A percentile compares a stretch with the other conserved stretches of the same genome.
Conservation (phyloP, 2,888 invertebrate species). For the Celastrina argiolus region DNA sequence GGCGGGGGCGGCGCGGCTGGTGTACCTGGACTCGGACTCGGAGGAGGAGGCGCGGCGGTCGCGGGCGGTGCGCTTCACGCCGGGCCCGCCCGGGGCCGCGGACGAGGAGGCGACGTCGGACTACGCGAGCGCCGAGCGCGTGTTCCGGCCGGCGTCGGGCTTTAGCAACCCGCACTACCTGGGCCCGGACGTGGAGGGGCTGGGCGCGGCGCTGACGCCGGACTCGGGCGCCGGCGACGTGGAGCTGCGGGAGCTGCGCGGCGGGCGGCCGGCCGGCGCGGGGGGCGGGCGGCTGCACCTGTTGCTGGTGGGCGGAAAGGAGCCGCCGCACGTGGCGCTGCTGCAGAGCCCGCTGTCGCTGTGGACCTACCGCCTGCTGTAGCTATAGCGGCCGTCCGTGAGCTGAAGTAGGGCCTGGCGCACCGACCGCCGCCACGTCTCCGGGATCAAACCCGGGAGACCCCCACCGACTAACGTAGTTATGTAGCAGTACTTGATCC, state of each 20-base stretch:
- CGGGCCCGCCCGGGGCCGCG: slow-evolving; percentile 54
- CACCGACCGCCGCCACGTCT: neutral
- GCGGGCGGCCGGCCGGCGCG: slow-evolving; percentile 45
- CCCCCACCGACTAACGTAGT: neutral
- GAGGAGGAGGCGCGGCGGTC: slow-evolving; percentile 65
- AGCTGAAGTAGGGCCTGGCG: neutral
- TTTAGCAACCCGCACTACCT: slow-evolving; percentile 88
- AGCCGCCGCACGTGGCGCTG: slow-evolving; percentile 86
- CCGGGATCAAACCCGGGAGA: neutral
- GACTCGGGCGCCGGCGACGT: slow-evolving; percentile 77
- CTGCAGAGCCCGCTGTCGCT: slow-evolving; percentile 87
- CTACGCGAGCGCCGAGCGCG: slow-evolving; percentile 85
- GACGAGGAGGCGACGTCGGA: slow-evolving; percentile 82
- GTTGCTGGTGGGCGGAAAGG: slow-evolving; percentile 85
- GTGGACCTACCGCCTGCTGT: slow-evolving; percentile 84
- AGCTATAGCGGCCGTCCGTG: slow-evolving; percentile 25
- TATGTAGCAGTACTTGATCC: neutral
- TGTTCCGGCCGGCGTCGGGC: slow-evolving; percentile 76
- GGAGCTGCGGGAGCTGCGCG: slow-evolving; percentile 57
- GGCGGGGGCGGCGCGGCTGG: slow-evolving; percentile 81
- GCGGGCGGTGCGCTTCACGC: slow-evolving; percentile 74
- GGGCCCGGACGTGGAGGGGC: slow-evolving; percentile 82
- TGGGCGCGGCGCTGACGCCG: slow-evolving; percentile 82
- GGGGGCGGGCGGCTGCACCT: slow-evolving; percentile 45
- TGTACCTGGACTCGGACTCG: slow-evolving; percentile 84